These are phyloP conservation scores for Caenorhabditis brenneri DNA, from an alignment of 1,140 invertebrate genomes.

Conservation along the genomic window DNA sequence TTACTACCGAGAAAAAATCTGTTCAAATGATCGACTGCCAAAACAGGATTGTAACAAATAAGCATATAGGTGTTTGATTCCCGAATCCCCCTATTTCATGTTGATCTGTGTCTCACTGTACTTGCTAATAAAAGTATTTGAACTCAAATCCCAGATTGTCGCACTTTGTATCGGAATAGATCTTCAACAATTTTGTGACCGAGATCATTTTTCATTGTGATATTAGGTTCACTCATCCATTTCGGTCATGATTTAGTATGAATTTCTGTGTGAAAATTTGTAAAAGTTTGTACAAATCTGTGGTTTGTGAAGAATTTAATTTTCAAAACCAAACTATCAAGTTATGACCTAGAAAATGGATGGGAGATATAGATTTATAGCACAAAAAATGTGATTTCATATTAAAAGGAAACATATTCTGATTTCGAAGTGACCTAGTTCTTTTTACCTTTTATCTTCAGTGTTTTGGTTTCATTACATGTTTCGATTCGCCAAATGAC, in stretches of 20 bases:
- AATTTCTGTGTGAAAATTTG: not conserved
- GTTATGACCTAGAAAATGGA: not conserved
- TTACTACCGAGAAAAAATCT: too few relatives aligned
- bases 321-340: not conserved
- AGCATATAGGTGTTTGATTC: not conserved
- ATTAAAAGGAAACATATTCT: not conserved
- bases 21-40: too few relatives aligned
- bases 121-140: not conserved
- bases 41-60: too few relatives aligned
- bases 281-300: not conserved
- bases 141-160: not conserved
- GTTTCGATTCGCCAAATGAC: not conserved
- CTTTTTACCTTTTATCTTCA: not conserved
- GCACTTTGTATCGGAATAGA: slow-evolving; percentile 5
- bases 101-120: not conserved
- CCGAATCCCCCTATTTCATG: not conserved
- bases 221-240: slow-evolving; percentile 4
- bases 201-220: not conserved
- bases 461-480: not conserved
- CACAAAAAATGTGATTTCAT: not conserved
- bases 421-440: too few relatives aligned
- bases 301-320: not conserved
- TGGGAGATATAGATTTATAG: not conserved
- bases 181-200: slow-evolving; percentile 22
- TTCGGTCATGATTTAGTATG: not conserved